Evolutionary conservation across 2,113 vertebrate genomes (phyloP).

Genomic region (Thalassoma bifasciatum): DNA sequence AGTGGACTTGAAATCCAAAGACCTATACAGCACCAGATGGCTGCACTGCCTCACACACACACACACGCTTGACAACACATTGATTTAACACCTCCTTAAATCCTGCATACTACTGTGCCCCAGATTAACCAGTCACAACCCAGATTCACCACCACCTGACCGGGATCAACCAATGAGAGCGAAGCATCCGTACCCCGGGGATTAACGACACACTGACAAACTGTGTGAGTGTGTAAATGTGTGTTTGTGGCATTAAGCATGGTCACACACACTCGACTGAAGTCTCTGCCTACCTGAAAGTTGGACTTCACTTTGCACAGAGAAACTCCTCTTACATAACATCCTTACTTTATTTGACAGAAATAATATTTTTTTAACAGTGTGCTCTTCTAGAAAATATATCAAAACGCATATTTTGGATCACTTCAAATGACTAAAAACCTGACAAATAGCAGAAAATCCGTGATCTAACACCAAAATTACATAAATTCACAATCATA

Average conservation of each 20-base stretch:
- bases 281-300: neutral
- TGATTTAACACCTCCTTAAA: constrained; percentile 38
- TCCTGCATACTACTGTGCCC: constrained; percentile 31
- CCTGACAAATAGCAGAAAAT: no score
- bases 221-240: neutral
- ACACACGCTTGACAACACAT: constrained; percentile 9
- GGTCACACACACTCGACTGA: constrained; percentile 1
- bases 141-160: constrained; percentile 27
- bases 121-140: constrained; percentile 49
- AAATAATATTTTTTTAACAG: no score
- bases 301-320: neutral
- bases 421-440: no score
- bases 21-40: constrained; percentile 35
- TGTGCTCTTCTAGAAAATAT: no score
- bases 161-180: constrained; percentile 55
- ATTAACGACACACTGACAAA: constrained; percentile 42
- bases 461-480: no score
- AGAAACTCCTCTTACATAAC: no score
- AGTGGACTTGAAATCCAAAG: constrained; percentile 2
- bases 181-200: constrained; percentile 12
- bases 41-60: neutral
- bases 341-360: no score
- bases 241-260: neutral
- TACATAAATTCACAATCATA: no score
- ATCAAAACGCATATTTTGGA: no score